Base-by-base conservation (phyloP, 2,888 invertebrate genomes). In the Cheilosia vulpina region DNA sequence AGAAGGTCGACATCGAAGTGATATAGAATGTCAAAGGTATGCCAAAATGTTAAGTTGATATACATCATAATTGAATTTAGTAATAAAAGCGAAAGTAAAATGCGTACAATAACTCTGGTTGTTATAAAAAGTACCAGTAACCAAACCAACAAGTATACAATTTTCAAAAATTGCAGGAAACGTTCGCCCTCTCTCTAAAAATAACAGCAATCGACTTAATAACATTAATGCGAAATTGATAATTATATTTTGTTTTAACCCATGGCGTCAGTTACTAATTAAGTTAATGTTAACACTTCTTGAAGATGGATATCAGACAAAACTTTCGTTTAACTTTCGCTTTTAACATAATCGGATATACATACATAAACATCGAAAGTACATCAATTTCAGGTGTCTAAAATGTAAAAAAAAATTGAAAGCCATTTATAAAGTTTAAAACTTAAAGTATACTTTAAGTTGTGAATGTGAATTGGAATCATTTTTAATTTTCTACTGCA, bases 1-100 rank as follows among this genome's bases (percentile, higher is more conserved):
- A 45, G 47, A 57, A 75, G 50, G 47, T 55, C 21, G 63, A 69
- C 79, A 84, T 58, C 78, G 57, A 83, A 83, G 55, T 79, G 52
- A 63, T 65, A 69, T 47, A 84, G 68, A 79, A 84, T 84, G 83
- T 84, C 83, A 57, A 84, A 84, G 83, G 83, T 84, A 83, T 68
- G 79, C 27, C 63, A 21, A 3, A 21, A 53, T 15, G 4, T 17
- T 47, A 65, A 17, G 41, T 27, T 47, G 19, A n/a, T 55, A 47
- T 21, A n/a, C 52, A 27, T 34, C 31, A 60, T 13, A 7, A 45
- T 41, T 31, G n/a, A 43, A 52, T 41, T 55, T 60, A 31, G 19
- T 9, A 50, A 19, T 27, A 47, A 71, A 11, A 57, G 24, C 34
- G 43, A 63, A 15, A 21, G 19, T 34, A 21, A 21, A 41, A 15